Evolutionary conservation across 2,797 vertebrate genomes (phyloP).

Genomic region (Cheirogaleus major): DNA sequence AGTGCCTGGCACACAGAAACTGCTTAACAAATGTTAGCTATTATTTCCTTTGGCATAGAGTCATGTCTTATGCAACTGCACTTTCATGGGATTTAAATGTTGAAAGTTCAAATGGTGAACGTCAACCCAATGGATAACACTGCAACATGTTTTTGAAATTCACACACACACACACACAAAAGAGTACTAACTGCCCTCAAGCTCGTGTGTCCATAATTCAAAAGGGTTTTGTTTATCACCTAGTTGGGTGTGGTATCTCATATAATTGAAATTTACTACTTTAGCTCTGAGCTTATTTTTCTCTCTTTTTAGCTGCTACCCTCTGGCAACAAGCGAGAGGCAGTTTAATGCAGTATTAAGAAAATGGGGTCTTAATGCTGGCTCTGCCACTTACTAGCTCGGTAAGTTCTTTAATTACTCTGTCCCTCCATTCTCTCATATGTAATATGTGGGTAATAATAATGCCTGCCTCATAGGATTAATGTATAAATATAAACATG

Average conservation of each 20-base stretch:
- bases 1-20: conserved; percentile 46
- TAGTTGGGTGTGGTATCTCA: conserved; percentile 13
- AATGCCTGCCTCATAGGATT: neutral
- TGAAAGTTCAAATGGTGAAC: conserved; percentile 74
- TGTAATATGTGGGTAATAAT: neutral
- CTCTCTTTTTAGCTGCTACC: neutral
- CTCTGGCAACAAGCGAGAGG: neutral
- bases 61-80: conserved; percentile 65
- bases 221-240: neutral
- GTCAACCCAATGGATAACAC: conserved; percentile 58
- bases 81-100: conserved; percentile 74
- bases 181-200: neutral
- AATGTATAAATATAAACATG: neutral
- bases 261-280: neutral
- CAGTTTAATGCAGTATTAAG: neutral
- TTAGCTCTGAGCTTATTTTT: conserved; percentile 13
- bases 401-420: neutral
- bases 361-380: neutral
- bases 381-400: neutral
- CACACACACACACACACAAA: neutral
- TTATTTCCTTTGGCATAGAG: conserved; percentile 72
- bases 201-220: conserved; percentile 5
- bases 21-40: conserved; percentile 66
- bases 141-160: conserved; percentile 58
- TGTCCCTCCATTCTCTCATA: neutral